Evolutionary conservation across 2,113 vertebrate species (phyloP).

Genomic region (Ciconia maguari): DNA sequence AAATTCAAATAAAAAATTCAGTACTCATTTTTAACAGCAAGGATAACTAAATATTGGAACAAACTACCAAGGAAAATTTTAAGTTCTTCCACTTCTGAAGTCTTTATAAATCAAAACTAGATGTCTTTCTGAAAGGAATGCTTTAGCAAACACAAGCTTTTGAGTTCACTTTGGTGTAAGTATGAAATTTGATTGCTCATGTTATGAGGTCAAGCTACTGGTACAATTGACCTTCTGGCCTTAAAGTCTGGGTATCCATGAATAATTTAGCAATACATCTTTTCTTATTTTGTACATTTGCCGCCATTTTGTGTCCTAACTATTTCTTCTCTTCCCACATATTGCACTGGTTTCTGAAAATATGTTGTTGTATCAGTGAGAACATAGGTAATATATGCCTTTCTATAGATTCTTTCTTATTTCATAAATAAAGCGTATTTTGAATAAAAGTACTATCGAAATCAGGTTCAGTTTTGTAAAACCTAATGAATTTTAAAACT

Average conservation of each 20-base stretch:
- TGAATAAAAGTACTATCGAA: background rate
- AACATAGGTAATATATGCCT: background rate
- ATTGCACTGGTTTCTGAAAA: background rate
- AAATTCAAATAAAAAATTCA: background rate
- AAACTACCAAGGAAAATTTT: background rate
- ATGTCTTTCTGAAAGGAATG: background rate
- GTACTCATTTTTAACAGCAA: background rate
- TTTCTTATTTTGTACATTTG: background rate
- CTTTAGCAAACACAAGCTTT: background rate
- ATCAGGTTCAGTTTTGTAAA: background rate
- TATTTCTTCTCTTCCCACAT: background rate
- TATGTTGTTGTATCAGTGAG: background rate
- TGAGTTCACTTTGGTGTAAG: background rate
- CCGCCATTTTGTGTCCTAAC: background rate
- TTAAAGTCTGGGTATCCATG: background rate
- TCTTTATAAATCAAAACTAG: background rate
- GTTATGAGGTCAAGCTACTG: background rate
- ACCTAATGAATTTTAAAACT: background rate
- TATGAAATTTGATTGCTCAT: background rate
- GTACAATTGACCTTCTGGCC: background rate
- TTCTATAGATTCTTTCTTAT: background rate
- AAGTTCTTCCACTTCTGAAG: background rate
- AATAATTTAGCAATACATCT: slow-evolving; percentile 28
- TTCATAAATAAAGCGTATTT: background rate
- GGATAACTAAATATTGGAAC: background rate